phyloP scores from a whole-genome alignment of 2,888 invertebrate species.

The Endomychus coccineus region DNA sequence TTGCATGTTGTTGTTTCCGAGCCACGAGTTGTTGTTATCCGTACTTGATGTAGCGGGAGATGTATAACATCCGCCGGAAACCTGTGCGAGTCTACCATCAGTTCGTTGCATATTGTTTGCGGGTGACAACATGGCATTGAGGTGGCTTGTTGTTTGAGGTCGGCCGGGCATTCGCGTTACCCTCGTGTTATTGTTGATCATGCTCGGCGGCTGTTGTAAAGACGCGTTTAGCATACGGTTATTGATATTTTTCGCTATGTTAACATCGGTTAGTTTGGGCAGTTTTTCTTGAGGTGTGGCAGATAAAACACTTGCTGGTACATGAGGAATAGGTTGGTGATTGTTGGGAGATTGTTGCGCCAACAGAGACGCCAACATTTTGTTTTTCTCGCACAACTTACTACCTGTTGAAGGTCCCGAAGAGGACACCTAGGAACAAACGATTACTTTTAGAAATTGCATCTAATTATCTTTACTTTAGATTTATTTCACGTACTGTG shows the following conservation, averaged over 20 bases:
- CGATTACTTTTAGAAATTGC: too few relatives aligned
- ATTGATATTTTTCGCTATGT: constrained; percentile 29
- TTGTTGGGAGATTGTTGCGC: constrained; percentile 62
- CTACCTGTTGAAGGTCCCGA: constrained; percentile 43
- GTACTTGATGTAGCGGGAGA: constrained; percentile 35
- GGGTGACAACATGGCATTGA: constrained; percentile 38
- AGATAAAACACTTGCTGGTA: constrained; percentile 56
- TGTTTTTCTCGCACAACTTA: constrained; percentile 73
- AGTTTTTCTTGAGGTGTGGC: constrained; percentile 66
- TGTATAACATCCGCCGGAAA: constrained; percentile 25
- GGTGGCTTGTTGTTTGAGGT: constrained; percentile 38
- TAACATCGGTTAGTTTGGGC: constrained; percentile 41
- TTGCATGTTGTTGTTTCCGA: constrained; percentile 37
- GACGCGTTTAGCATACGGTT: constrained; percentile 25
- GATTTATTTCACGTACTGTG: too few relatives aligned
- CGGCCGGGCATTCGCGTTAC: constrained; percentile 31
- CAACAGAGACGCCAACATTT: constrained; percentile 75
- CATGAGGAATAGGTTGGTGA: constrained; percentile 56
- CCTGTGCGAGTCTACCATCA: constrained; percentile 20
- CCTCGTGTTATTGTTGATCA: constrained; percentile 20
- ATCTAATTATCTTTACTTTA: too few relatives aligned
- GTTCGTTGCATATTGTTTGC: constrained; percentile 35
- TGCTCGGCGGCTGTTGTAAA: constrained; percentile 22
- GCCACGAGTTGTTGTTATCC: constrained; percentile 39
- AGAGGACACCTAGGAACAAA: too few relatives aligned